These are phyloP conservation scores for Halictus ligatus DNA, from an alignment of 2,888 invertebrate species.

Conservation along the genomic window DNA sequence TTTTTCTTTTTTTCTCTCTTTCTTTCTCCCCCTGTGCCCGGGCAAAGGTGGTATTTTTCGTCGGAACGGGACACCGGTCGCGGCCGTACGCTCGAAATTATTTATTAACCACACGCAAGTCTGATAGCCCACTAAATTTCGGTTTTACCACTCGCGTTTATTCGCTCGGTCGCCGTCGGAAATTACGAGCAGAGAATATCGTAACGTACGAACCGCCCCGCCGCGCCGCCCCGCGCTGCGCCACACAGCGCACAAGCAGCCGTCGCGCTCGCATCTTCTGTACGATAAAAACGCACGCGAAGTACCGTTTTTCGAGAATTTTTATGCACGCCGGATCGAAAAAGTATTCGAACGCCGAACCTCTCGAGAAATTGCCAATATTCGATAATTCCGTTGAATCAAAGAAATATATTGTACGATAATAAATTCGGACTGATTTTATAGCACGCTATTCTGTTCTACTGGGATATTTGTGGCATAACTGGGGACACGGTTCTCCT, in stretches of 20 bases:
- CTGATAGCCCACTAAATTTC: not conserved
- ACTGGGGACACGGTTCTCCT: not conserved
- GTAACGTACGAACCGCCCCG: not conserved
- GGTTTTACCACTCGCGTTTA: not conserved
- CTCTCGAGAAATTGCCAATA: not conserved
- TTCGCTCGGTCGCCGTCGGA: not conserved
- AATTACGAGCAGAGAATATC: not conserved
- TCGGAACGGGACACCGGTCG: not conserved
- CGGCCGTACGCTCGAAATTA: not conserved
- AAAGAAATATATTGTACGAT: not conserved
- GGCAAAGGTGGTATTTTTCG: not conserved
- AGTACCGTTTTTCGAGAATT: not conserved
- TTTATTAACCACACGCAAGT: not conserved
- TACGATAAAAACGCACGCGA: not conserved
- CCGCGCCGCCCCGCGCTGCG: too few relatives aligned
- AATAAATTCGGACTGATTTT: not conserved
- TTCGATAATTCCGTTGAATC: not conserved
- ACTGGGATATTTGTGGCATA: not conserved
- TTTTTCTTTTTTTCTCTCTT: too few relatives aligned
- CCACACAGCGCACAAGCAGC: too few relatives aligned
- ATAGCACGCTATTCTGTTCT: not conserved
- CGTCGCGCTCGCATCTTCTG: not conserved
- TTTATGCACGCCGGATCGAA: not conserved
- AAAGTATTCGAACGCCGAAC: not conserved
- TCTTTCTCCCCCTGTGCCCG: too few relatives aligned